phyloP scores from a whole-genome alignment of 2,888 invertebrate genomes.

The Hyposoter dolosus region DNA sequence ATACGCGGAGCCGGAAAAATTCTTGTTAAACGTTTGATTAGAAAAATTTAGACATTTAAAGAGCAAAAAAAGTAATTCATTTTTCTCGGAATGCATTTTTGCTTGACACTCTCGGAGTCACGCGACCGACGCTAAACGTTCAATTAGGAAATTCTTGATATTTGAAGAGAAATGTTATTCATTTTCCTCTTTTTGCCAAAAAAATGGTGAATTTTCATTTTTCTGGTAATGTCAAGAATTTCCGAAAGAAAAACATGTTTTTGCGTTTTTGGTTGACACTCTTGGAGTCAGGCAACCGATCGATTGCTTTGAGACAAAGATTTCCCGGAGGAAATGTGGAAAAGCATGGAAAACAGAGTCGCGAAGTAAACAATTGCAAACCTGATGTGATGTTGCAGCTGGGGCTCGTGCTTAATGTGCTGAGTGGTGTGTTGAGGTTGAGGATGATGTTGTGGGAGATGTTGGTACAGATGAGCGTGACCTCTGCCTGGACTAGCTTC shows the following conservation, averaged over 20 bases:
- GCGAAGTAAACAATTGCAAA: conserved; percentile 64
- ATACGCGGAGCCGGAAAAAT: neutral
- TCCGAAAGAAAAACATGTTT: too few species aligned
- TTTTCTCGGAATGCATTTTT: too few species aligned
- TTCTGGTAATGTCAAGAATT: too few species aligned
- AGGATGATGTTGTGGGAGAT: conserved; percentile 80
- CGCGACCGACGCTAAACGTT: too few species aligned
- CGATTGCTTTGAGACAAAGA: neutral
- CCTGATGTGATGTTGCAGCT: conserved; percentile 84
- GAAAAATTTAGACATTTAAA: neutral
- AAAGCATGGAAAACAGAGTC: neutral
- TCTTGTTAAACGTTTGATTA: neutral
- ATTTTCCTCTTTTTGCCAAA: too few species aligned
- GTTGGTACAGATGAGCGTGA: conserved; percentile 80
- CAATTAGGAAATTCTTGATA: too few species aligned
- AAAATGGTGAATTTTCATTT: too few species aligned
- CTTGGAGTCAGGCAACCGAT: neutral
- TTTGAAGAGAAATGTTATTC: too few species aligned
- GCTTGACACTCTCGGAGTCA: too few species aligned
- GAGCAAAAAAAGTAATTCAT: neutral
- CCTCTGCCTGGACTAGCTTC: conserved; percentile 88
- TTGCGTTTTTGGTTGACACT: too few species aligned
- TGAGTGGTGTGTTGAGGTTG: conserved; percentile 82
- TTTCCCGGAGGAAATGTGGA: neutral
- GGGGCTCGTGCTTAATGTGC: conserved; percentile 87